Percentiles rank a stretch among this genome's conserved stretches.
phyloP scores from a whole-genome alignment of 2,113 vertebrate species.

The Fulmarus glacialis region DNA sequence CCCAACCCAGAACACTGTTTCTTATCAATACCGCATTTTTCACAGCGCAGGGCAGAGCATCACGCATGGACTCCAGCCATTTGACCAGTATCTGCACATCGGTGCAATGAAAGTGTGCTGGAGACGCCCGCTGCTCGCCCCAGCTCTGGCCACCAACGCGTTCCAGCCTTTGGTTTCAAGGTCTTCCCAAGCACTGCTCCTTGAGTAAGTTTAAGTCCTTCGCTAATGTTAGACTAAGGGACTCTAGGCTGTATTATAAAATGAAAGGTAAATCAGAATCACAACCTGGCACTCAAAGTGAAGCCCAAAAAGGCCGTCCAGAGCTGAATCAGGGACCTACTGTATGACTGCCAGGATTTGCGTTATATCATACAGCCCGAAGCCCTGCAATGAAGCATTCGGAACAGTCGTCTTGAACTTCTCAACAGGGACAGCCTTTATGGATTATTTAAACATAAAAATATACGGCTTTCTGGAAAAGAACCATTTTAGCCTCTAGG shows the following conservation, averaged over 20 bases:
- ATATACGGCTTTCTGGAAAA: slow-evolving; percentile 8
- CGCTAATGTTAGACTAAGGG: background rate
- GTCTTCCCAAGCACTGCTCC: background rate
- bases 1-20: background rate
- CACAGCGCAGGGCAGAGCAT: background rate
- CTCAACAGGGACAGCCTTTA: slow-evolving; percentile 42
- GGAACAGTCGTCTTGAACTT: slow-evolving; percentile 4
- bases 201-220: background rate
- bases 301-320: background rate
- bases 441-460: slow-evolving; percentile 65
- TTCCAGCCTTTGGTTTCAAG: background rate
- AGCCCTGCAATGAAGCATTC: slow-evolving; percentile 4
- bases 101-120: background rate
- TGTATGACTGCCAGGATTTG: background rate
- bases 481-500: slow-evolving; percentile 18
- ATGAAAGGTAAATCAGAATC: background rate
- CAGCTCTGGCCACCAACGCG: fast-evolving
- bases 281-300: background rate
- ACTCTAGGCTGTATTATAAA: background rate
- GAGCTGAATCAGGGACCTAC: background rate
- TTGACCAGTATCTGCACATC: background rate
- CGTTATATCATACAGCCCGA: background rate
- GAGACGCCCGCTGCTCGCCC: background rate
- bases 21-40: background rate
- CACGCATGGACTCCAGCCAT: fast-evolving